Percentiles rank a stretch among this genome's conserved stretches.
Evolutionary conservation across 2,797 vertebrate species (phyloP).

Genomic region (Microcaecilia unicolor): DNA sequence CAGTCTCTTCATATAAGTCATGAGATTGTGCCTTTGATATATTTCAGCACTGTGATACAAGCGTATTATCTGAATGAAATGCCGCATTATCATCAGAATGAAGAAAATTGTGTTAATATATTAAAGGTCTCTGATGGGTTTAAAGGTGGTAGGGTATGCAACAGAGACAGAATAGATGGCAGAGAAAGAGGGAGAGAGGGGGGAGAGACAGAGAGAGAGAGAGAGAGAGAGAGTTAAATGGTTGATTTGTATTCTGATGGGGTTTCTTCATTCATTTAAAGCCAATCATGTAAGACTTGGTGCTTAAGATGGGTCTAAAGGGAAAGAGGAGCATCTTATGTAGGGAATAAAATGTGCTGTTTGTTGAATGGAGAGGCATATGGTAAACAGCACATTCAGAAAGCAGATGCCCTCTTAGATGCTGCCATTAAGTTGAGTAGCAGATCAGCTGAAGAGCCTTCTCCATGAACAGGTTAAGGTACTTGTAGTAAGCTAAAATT

Average conservation of each 20-base stretch:
- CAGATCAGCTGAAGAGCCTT: too few relatives aligned
- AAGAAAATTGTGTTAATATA: slow-evolving; percentile 26
- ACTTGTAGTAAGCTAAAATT: too few relatives aligned
- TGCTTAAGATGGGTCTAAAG: slow-evolving; percentile 32
- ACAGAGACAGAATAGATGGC: too few relatives aligned
- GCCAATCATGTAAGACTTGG: slow-evolving; percentile 35
- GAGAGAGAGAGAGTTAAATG: slow-evolving; percentile 44
- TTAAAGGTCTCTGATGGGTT: slow-evolving; percentile 31
- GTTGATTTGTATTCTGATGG: slow-evolving; percentile 40
- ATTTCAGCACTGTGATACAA: slow-evolving; percentile 12
- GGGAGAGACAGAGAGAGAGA: slow-evolving; percentile 18
- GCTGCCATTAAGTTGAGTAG: not conserved
- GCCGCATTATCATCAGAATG: slow-evolving; percentile 39
- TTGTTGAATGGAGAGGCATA: slow-evolving; percentile 16
- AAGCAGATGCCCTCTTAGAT: not conserved
- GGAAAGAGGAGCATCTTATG: slow-evolving; percentile 12
- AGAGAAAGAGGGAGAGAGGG: slow-evolving; percentile 27
- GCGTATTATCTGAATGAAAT: slow-evolving; percentile 31
- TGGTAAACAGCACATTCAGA: slow-evolving; percentile 20
- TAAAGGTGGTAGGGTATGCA: slow-evolving; percentile 35
- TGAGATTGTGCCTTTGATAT: slow-evolving; percentile 22
- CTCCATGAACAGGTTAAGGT: too few relatives aligned
- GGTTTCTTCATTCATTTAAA: slow-evolving; percentile 25
- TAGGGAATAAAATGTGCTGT: slow-evolving; percentile 11
- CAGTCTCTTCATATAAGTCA: too few relatives aligned